Evolutionary conservation across 2,797 vertebrate genomes (phyloP).

Genomic region (Clarias pachynema): DNA sequence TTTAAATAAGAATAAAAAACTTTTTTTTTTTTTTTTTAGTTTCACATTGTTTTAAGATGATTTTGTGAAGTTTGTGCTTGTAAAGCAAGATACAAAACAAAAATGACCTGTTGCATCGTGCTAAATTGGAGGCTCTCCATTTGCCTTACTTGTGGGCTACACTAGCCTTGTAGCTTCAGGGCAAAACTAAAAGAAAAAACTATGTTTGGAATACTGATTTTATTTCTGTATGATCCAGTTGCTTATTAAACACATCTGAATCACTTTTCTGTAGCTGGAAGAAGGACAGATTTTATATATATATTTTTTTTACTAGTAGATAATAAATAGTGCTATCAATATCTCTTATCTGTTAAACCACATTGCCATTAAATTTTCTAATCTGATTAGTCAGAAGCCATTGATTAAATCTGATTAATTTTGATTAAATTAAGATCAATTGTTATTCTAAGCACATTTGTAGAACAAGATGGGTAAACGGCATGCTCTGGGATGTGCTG

Average conservation of each 20-base stretch:
- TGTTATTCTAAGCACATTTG: neutral
- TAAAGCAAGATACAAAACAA: slow-evolving; percentile 15
- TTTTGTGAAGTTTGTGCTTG: slow-evolving; percentile 22
- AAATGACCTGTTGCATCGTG: neutral
- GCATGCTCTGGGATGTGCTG: neutral
- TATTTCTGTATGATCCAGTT: neutral
- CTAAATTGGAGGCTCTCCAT: neutral
- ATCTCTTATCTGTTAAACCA: neutral
- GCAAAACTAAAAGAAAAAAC: neutral
- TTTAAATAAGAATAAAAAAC: neutral
- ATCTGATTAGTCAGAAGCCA: neutral
- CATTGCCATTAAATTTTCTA: neutral
- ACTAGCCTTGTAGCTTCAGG: neutral
- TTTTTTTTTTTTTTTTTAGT: neutral
- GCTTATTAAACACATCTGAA: neutral
- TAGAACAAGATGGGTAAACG: neutral
- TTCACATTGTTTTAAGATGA: slow-evolving; percentile 6
- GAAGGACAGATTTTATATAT: neutral
- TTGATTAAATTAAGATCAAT: neutral
- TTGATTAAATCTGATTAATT: neutral
- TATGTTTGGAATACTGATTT: neutral
- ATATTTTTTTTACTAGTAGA: neutral
- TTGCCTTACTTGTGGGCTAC: neutral
- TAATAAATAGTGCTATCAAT: neutral
- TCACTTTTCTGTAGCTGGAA: neutral